Evolutionary conservation across 2,797 vertebrate genomes (phyloP).

Genomic region (Euphonia xanthogaster): DNA sequence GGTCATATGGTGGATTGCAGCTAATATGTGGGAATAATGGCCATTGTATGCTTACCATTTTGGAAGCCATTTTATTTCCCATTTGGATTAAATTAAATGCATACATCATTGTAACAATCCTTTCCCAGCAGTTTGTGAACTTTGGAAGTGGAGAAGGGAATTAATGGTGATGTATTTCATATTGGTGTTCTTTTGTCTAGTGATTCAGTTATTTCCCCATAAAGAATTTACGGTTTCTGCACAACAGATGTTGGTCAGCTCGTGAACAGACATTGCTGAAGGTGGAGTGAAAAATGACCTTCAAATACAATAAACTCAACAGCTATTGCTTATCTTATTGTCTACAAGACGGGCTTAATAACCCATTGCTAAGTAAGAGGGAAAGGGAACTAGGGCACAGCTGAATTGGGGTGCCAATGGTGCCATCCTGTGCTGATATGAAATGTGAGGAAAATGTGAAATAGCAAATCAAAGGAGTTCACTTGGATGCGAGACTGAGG

Average conservation of each 20-base stretch:
- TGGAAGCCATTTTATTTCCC: conserved; percentile 54
- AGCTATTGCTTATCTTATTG: conserved; percentile 50
- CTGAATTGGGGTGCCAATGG: background rate
- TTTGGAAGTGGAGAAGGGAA: conserved; percentile 59
- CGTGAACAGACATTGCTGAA: conserved; percentile 34
- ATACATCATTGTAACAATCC: conserved; percentile 75
- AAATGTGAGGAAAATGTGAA: background rate
- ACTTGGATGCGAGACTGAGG: background rate
- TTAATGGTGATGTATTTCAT: conserved; percentile 71
- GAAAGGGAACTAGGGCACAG: background rate
- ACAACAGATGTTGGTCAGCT: conserved; percentile 55
- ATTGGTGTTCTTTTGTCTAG: conserved; percentile 59
- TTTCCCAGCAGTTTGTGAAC: conserved; percentile 68
- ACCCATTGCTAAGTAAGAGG: conserved; percentile 8
- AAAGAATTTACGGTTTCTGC: conserved; percentile 65
- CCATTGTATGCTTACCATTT: conserved; percentile 50
- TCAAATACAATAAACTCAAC: conserved; percentile 42
- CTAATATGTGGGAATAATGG: conserved; percentile 49
- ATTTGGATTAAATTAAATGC: conserved; percentile 75
- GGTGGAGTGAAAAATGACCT: conserved; percentile 41
- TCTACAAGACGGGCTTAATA: conserved; percentile 12
- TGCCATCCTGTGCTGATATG: background rate
- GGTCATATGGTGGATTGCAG: conserved; percentile 17
- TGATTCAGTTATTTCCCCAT: conserved; percentile 68
- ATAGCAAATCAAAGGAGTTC: background rate